Conservation (phyloP, 2,113 vertebrate species). For the Blennius ocellaris region DNA sequence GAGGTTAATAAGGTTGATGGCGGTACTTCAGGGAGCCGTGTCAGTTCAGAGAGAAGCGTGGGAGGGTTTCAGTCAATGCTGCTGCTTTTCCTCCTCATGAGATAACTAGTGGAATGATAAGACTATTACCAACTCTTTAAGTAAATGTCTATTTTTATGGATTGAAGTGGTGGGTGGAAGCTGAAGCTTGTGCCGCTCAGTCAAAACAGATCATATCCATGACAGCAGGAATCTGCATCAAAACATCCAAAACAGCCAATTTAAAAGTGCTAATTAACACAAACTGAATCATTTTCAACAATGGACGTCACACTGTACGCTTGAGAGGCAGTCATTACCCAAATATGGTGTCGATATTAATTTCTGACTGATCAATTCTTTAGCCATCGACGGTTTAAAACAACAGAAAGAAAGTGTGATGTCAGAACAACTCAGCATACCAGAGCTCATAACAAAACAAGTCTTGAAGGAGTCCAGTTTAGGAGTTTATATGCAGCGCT, state of each 20-base stretch:
- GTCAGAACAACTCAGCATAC: too few relatives aligned
- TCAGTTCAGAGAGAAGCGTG: background rate
- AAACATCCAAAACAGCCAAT: background rate
- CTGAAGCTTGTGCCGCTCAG: background rate
- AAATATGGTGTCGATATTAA: too few relatives aligned
- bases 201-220: too few relatives aligned
- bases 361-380: too few relatives aligned
- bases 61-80: background rate
- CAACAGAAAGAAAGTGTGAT: too few relatives aligned
- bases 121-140: background rate
- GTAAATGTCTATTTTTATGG: background rate
- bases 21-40: constrained; percentile 13
- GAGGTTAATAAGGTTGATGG: constrained; percentile 27
- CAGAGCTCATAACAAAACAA: too few relatives aligned
- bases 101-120: background rate
- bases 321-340: too few relatives aligned
- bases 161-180: background rate
- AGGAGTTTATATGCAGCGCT: background rate
- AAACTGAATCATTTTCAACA: too few relatives aligned
- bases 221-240: background rate
- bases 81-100: background rate
- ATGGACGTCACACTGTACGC: too few relatives aligned
- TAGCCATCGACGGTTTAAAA: too few relatives aligned
- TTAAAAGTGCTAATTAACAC: too few relatives aligned
- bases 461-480: too few relatives aligned